phyloP scores from a whole-genome alignment of 2,888 invertebrate species.

The Mamestra brassicae region DNA sequence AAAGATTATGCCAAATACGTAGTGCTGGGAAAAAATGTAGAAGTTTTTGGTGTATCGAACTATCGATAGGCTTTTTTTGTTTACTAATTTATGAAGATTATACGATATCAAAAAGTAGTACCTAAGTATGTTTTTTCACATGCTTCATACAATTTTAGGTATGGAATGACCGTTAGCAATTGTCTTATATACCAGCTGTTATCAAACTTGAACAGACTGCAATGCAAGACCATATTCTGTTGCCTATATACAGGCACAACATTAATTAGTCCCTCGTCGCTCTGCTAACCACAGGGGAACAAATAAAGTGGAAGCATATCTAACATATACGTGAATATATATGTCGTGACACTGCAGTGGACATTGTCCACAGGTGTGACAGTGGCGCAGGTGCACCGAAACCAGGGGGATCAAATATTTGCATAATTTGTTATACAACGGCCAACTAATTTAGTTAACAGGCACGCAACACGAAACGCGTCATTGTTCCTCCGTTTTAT shows the following conservation, averaged over 20 bases:
- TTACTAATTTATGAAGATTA: background rate
- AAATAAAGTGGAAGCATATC: background rate
- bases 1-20: constrained; percentile 72
- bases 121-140: background rate
- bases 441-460: constrained; percentile 61
- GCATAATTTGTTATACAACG: constrained; percentile 63
- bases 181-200: background rate
- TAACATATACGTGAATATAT: constrained; percentile 7
- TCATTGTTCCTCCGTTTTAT: constrained; percentile 37
- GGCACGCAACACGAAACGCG: constrained; percentile 45
- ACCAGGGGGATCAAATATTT: constrained; percentile 56
- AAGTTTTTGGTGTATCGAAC: background rate
- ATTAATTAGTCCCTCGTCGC: constrained; percentile 42
- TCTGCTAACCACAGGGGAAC: constrained; percentile 22
- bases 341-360: constrained; percentile 35
- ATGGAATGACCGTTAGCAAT: background rate
- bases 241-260: constrained; percentile 7
- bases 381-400: constrained; percentile 57
- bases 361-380: constrained; percentile 62
- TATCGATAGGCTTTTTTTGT: constrained; percentile 25
- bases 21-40: constrained; percentile 36
- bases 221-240: background rate
- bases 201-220: background rate
- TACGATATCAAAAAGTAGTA: background rate
- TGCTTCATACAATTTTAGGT: background rate